Evolutionary conservation across 2,888 invertebrate genomes (phyloP).

Genomic region (Drosophila robusta): DNA sequence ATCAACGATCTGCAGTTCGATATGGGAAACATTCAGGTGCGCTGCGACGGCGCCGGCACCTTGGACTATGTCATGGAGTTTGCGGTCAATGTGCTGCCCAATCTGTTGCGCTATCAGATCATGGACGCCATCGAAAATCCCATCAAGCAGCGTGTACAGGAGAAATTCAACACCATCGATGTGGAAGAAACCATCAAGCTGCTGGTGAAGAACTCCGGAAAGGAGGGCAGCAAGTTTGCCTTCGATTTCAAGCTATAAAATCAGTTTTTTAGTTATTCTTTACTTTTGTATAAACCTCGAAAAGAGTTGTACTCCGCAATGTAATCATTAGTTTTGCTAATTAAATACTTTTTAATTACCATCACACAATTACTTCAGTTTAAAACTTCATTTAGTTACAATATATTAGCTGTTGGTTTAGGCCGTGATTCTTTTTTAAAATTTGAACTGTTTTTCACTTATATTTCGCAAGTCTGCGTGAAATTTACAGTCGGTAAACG

Average conservation of each 20-base stretch:
- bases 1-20: slow-evolving; percentile 92
- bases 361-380: slow-evolving; percentile 7
- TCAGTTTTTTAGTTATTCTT: not conserved
- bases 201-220: slow-evolving; percentile 89
- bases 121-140: slow-evolving; percentile 94
- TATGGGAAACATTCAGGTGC: slow-evolving; percentile 93
- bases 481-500: too few relatives aligned
- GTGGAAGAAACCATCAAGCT: slow-evolving; percentile 90
- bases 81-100: slow-evolving; percentile 92
- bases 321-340: slow-evolving; percentile 16
- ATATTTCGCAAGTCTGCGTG: too few relatives aligned
- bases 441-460: too few relatives aligned
- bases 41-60: slow-evolving; percentile 94
- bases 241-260: slow-evolving; percentile 75
- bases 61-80: slow-evolving; percentile 93
- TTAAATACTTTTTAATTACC: slow-evolving; percentile 26
- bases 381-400: not conserved
- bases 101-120: slow-evolving; percentile 93
- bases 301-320: slow-evolving; percentile 23
- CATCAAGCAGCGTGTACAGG: slow-evolving; percentile 89
- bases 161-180: slow-evolving; percentile 89
- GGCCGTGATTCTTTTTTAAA: too few relatives aligned
- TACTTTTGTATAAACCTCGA: not conserved
- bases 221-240: slow-evolving; percentile 75
- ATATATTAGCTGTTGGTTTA: too few relatives aligned